phyloP scores from a whole-genome alignment of 2,113 vertebrate species.

The Mus musculus region GRCm39 chr3:60930501-60931000 shows the following conservation, averaged over 20 bases:
- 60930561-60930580: not conserved
- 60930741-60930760: not conserved
- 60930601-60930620: slow-evolving; percentile 8
- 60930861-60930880: not conserved
- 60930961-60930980: not conserved
- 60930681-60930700: not conserved
- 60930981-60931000: not conserved
- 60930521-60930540: not conserved
- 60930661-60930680: not conserved
- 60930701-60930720: not conserved
- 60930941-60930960: not conserved
- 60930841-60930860: not conserved
- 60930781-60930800: not conserved
- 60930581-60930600: not conserved
- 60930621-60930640: not conserved
- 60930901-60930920: too few relatives aligned
- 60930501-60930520: not conserved
- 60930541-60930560: not conserved
- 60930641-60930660: slow-evolving; percentile 11
- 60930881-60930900: not conserved
- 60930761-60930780: not conserved
- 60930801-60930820: not conserved
- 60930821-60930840: not conserved
- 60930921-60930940: too few relatives aligned
- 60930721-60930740: slow-evolving; percentile 4